phyloP scores from a whole-genome alignment of 1,140 invertebrate species.

The Psilanteris sp. region DNA sequence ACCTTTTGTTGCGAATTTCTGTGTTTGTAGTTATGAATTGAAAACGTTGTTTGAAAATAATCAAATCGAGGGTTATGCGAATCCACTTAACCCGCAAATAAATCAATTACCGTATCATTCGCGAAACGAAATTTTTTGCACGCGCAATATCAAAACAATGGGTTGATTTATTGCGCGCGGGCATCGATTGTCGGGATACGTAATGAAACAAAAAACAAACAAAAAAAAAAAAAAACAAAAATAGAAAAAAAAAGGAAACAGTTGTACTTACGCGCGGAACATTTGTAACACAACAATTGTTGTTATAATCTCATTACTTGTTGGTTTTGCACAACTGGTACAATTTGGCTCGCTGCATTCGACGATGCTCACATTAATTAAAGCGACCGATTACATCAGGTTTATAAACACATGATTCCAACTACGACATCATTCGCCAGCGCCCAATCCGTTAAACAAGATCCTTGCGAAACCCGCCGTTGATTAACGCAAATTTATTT shows the following conservation, averaged over 20 bases:
- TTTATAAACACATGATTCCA: conserved; percentile 55
- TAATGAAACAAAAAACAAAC: too few species aligned
- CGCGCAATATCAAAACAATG: conserved; percentile 6
- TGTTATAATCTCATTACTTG: conserved; percentile 50
- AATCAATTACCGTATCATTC: conserved; percentile 2
- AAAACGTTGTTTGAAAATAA: too few species aligned
- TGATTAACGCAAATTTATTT: conserved; percentile 64
- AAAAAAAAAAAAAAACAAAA: too few species aligned
- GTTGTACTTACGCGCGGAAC: conserved; percentile 10
- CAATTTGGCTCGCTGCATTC: conserved; percentile 40
- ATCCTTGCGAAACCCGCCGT: conserved; percentile 52
- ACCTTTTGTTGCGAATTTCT: too few species aligned
- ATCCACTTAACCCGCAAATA: neutral
- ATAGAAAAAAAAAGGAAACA: neutral
- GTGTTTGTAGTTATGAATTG: too few species aligned
- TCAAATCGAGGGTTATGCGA: too few species aligned
- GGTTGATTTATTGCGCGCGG: conserved; percentile 19
- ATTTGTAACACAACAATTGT: conserved; percentile 39
- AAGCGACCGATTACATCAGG: conserved; percentile 59
- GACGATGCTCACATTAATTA: conserved; percentile 54
- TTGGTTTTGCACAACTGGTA: conserved; percentile 43
- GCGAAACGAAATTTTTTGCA: conserved; percentile 1
- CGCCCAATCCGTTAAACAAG: conserved; percentile 52
- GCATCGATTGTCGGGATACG: conserved; percentile 18
- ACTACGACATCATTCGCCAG: conserved; percentile 47